Base-by-base conservation (phyloP, 2,888 invertebrate genomes). In the Andrena hattorfiana region DNA sequence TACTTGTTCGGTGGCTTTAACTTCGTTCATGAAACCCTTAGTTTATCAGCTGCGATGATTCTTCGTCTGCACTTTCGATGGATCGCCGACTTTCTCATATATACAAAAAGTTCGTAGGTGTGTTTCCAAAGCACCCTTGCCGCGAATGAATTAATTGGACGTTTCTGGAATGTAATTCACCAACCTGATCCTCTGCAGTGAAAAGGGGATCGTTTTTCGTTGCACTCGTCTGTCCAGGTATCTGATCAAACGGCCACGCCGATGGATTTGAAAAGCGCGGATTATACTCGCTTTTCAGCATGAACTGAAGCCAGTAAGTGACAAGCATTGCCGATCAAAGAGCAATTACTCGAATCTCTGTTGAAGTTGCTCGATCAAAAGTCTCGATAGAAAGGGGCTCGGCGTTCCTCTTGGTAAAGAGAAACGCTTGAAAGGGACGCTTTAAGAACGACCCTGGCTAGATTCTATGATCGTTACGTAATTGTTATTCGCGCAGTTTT, bases 261-360 rank as follows among this genome's bases (percentile, higher is more conserved):
- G 59, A 32, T n/a, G 54, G 35, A 74, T 67, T 67, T 69, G 7
- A 51, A 79, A 56, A 59, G 68, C 56, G 1, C 32, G 48, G 54
- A 56, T 48, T n/a, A 32, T 13, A 35, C 26, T 42, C 13, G 28
- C 56, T 16, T 30, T 59, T 10, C 32, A 23, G 23, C 26, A 23
- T 23, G 7, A n/a, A 32, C 35, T n/a, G 28, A 56, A 28, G 63
- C 20, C 67, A 1, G 16, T 20, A 28, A 35, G 49, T 23, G 49
- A 48, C 30, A 42, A 64, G 64, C 35, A 51, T 67, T 35, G 54
- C 35, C 62, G 79, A 81, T 81, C 68, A 68, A 68, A 79, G 67
- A 63, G 56, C 72, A 68, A 72, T 80, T 71, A 67, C 49, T 72
- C 26, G 54, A 72, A 78, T 56, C 73, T 32, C 72, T 72, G 49